A percentile compares a stretch with the other conserved stretches of the same genome.
Evolutionary conservation across 2,797 vertebrate genomes (phyloP).

Genomic region (Hylomyscus alleni): DNA sequence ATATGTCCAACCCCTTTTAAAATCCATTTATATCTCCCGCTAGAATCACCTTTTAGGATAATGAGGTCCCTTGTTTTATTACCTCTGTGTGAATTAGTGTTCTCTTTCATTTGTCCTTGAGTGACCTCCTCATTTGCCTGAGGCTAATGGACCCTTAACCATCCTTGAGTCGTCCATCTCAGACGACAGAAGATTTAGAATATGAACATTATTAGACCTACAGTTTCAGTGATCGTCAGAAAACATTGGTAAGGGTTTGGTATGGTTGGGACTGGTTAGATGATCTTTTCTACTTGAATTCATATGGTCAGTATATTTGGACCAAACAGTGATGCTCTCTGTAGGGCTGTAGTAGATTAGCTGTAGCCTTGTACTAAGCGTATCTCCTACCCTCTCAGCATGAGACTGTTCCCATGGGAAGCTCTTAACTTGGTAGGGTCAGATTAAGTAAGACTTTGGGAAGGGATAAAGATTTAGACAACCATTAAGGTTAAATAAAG

Average conservation of each 20-base stretch:
- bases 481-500: background rate
- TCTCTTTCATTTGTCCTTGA: constrained; percentile 84
- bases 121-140: constrained; percentile 77
- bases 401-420: background rate
- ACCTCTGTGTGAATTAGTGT: constrained; percentile 78
- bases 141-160: constrained; percentile 81
- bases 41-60: constrained; percentile 83
- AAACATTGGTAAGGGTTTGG: constrained; percentile 20
- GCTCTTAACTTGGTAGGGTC: background rate
- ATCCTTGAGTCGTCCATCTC: constrained; percentile 63
- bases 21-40: constrained; percentile 83
- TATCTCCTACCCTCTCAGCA: background rate
- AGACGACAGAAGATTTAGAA: constrained; percentile 76
- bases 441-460: constrained; percentile 26
- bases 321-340: background rate
- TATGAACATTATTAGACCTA: constrained; percentile 19
- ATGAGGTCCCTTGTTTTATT: constrained; percentile 83
- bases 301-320: background rate
- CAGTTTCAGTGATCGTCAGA: background rate
- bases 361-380: background rate
- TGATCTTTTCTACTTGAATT: constrained; percentile 5
- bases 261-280: background rate
- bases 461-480: background rate
- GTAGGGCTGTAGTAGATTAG: background rate
- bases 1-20: constrained; percentile 83